Evolutionary conservation across 2,113 vertebrate species (phyloP), one percentile per base, ranked within the genome.

Genomic region (Noturus placidus): DNA sequence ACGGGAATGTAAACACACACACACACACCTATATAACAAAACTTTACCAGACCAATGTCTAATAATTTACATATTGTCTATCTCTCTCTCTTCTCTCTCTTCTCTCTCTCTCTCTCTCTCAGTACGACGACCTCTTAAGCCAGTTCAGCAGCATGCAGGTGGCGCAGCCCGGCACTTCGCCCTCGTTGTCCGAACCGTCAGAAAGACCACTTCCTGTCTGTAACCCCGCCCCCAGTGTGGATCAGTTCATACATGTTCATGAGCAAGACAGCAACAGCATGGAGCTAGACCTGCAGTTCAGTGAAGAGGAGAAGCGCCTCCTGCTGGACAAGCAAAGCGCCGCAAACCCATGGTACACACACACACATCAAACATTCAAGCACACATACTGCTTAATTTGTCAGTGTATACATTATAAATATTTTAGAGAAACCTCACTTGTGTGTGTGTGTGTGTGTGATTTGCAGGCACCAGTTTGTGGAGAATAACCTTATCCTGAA

Each of bases 121-220:
- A 99, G 98, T 99, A 99, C 7, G 98, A 99, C 92, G 99, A 99
- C 93, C 98, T 99, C 89, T 95, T 99, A 94, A 99, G 98, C 95
- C 98, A 99, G 93, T 99, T 99, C 92, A 99, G 98, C 94, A 97
- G 97, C 92, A 98, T 99, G 97, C 98, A 99, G 93, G 97, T 99
- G 93, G 97, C 97, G 42, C 95, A 96, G 22, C 97, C 97, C 2
- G 96, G 96, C 87, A 96, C 97, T 9, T 96, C 96, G 46, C 96
- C 97, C 92, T 97, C 96, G 22, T 96, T 98, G 92, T 96, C 97
- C 50, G 94, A 96, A 14, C 96, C 89, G 2, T 76, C 30, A 42
- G 90, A 91, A 61, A 74, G 61, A 14, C 54, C 65, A 30, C 74
- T 83, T 38, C 90, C 90, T 57, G 80, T 86, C 22, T 88, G 86